Conservation (phyloP, 2,888 invertebrate genomes). For the Eristalis tenax region DNA sequence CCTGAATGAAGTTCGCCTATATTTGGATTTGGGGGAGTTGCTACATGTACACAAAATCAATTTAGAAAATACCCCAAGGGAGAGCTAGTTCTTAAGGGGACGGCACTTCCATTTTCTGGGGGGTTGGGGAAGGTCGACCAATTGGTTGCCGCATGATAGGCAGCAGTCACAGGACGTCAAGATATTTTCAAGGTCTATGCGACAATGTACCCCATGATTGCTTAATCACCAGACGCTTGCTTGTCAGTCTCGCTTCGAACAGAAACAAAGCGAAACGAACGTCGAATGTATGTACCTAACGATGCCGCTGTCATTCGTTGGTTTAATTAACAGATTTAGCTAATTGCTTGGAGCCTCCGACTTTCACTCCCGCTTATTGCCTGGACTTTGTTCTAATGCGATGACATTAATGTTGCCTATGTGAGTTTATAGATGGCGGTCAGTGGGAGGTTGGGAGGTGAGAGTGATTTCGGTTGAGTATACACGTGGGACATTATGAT, state of each 20-base stretch:
- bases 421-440: neutral
- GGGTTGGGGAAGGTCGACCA: neutral
- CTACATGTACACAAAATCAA: slow-evolving; percentile 61
- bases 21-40: slow-evolving; percentile 40
- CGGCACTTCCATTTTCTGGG: neutral
- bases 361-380: neutral
- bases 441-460: neutral
- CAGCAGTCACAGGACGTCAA: slow-evolving; percentile 20
- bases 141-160: slow-evolving; percentile 15
- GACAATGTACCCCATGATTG: slow-evolving; percentile 31
- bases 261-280: neutral
- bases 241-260: slow-evolving; percentile 15
- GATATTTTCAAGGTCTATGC: slow-evolving; percentile 31
- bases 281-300: neutral
- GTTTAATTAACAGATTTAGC: slow-evolving; percentile 59
- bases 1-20: slow-evolving; percentile 36
- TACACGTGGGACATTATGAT: slow-evolving; percentile 41
- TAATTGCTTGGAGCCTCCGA: slow-evolving; percentile 44
- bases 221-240: slow-evolving; percentile 43
- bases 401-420: slow-evolving; percentile 1
- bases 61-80: slow-evolving; percentile 47
- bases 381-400: neutral
- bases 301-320: slow-evolving; percentile 13
- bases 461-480: slow-evolving; percentile 1
- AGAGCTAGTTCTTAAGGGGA: slow-evolving; percentile 30